Evolutionary conservation across 2,888 invertebrate genomes (phyloP), one percentile per base, ranked within the genome.

Genomic region (Euspilapteryx auroguttella): DNA sequence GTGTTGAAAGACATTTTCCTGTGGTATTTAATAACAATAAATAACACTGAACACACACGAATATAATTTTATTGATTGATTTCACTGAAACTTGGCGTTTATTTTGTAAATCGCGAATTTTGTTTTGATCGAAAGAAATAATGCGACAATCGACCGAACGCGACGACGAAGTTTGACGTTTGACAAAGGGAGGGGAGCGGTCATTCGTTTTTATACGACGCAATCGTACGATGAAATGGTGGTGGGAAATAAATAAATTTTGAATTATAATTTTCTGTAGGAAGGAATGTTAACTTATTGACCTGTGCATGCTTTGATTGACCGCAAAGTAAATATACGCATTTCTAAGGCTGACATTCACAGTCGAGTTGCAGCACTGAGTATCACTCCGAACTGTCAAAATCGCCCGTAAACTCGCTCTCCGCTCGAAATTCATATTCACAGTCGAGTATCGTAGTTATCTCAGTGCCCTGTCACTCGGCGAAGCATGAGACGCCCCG

Each of bases 11-110:
- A 59, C 73, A 73, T 73, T 51, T 66, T 69, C 65, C 56, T 40
- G 68, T 65, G 65, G 55, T 69, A 68, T 71, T 69, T 68, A 66
- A 50, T 47, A 35, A 38, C 8, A 39, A 47, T 64, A 66, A 68
- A 68, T 71, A 69, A 64, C 73, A 75, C 73, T 69, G 64, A 71
- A 68, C 69, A 69, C 68, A 66, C 66, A 66, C 63, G 58, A 14
- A 14, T n/a, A 17, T 15, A 24, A 20, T 24, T 7, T 12, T 9
- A 27, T 51, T 17, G 17, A 37, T 42, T 49, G 45, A 50, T 55
- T 49, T 54, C 61, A 62, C 68, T 59, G 48, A 47, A 50, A 49
- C 49, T 52, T 57, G 54, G 59, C 57, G 54, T 56, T 61, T 45
- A 40, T 47, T 46, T 44, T 47, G 38, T 50, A 52, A 48, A 51